These are phyloP conservation scores for Myotis pilosus DNA, from an alignment of 2,797 vertebrate genomes.

Conservation along the genomic window DNA sequence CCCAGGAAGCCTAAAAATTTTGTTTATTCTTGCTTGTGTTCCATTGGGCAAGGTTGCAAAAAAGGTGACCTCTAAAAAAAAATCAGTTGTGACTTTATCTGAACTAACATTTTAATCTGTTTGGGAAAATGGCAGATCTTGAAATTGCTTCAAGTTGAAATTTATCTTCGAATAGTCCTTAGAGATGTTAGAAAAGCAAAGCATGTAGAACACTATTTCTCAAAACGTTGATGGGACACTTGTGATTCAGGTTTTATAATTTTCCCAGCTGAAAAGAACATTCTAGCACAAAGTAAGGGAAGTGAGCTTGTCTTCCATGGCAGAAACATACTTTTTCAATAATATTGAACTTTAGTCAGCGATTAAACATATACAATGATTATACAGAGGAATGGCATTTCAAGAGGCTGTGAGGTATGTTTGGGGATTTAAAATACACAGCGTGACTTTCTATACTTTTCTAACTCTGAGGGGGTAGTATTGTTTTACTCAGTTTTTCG, in stretches of 20 bases:
- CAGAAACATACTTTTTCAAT: background rate
- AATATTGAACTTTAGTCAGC: background rate
- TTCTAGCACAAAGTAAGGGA: background rate
- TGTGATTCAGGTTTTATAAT: background rate
- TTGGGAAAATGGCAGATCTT: conserved; percentile 19
- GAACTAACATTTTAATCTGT: conserved; percentile 1
- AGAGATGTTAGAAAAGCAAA: conserved; percentile 48
- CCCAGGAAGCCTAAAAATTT: background rate
- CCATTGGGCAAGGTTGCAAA: background rate
- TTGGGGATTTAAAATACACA: background rate
- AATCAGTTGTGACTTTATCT: background rate
- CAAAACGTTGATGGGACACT: background rate
- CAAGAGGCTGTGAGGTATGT: background rate
- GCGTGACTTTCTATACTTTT: background rate
- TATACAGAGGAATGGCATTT: background rate
- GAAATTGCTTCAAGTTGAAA: background rate
- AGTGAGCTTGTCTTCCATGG: background rate
- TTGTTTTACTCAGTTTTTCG: background rate
- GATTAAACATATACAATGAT: background rate
- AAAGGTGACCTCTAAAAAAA: background rate
- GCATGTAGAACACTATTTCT: background rate
- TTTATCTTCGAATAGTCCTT: conserved; percentile 43
- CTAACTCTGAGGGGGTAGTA: background rate
- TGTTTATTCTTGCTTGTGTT: background rate
- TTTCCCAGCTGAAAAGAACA: background rate